Conservation (phyloP, 2,888 invertebrate species). For the Scaptomyza parva region DNA sequence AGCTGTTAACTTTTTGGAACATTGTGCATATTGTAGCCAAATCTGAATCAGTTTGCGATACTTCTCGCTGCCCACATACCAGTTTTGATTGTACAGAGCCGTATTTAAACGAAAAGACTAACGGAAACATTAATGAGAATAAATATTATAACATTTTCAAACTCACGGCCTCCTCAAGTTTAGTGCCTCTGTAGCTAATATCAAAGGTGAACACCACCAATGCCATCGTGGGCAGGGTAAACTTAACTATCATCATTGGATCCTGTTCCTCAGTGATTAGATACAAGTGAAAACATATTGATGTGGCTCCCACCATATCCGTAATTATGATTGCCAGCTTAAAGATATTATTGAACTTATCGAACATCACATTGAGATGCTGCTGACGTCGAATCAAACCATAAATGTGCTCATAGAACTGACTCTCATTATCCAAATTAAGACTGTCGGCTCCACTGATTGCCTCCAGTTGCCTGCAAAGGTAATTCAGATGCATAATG, state of each 20-base stretch:
- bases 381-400: slow-evolving; percentile 57
- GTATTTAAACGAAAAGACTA: slow-evolving; percentile 46
- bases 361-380: slow-evolving; percentile 42
- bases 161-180: slow-evolving; percentile 64
- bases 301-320: slow-evolving; percentile 45
- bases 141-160: accelerated
- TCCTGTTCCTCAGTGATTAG: slow-evolving; percentile 53
- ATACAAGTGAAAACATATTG: slow-evolving; percentile 63
- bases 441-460: slow-evolving; percentile 32
- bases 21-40: slow-evolving; percentile 57
- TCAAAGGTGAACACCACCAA: slow-evolving; percentile 58
- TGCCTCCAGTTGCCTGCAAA: slow-evolving; percentile 17
- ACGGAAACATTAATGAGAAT: neutral
- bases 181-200: slow-evolving; percentile 49
- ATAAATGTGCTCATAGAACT: slow-evolving; percentile 23
- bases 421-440: accelerated
- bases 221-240: slow-evolving; percentile 3
- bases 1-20: slow-evolving; percentile 37
- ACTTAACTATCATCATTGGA: slow-evolving; percentile 19
- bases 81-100: slow-evolving; percentile 47
- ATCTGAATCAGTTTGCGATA: slow-evolving; percentile 50
- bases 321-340: slow-evolving; percentile 36
- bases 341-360: slow-evolving; percentile 59
- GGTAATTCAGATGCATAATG: slow-evolving; percentile 54
- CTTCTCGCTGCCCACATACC: slow-evolving; percentile 52